A percentile compares a stretch with the other conserved stretches of the same genome.
Conservation (phyloP, 2,797 vertebrate species). For the Thamnophis elegans region DNA sequence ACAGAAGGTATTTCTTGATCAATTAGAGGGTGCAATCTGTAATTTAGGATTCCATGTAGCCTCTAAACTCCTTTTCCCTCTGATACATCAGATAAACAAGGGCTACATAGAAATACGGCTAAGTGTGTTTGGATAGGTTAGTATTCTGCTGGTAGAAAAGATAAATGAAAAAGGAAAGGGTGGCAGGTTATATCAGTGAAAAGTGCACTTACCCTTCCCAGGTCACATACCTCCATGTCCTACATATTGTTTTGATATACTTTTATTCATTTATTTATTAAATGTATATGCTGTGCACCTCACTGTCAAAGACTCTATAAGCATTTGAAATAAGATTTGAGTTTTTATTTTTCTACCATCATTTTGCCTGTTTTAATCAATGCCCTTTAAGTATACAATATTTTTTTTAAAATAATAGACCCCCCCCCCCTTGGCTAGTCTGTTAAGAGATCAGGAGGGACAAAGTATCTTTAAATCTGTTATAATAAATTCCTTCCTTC, state of each 20-base stretch:
- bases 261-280: neutral
- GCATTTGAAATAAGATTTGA: neutral
- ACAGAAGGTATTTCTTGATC: neutral
- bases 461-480: neutral
- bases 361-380: neutral
- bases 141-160: neutral
- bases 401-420: neutral
- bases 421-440: neutral
- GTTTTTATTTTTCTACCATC: neutral
- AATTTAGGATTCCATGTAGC: neutral
- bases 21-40: neutral
- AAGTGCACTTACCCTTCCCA: neutral
- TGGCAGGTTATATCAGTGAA: neutral
- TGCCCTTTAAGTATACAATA: neutral
- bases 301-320: neutral
- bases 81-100: neutral
- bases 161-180: neutral
- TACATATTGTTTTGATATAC: neutral
- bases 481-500: constrained; percentile 1
- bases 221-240: neutral
- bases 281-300: neutral
- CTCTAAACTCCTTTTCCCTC: neutral
- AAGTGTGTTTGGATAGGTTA: neutral
- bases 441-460: neutral
- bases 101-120: neutral